Evolutionary conservation across 2,113 vertebrate species (phyloP).

Genomic region (Pollachius pollachius): DNA sequence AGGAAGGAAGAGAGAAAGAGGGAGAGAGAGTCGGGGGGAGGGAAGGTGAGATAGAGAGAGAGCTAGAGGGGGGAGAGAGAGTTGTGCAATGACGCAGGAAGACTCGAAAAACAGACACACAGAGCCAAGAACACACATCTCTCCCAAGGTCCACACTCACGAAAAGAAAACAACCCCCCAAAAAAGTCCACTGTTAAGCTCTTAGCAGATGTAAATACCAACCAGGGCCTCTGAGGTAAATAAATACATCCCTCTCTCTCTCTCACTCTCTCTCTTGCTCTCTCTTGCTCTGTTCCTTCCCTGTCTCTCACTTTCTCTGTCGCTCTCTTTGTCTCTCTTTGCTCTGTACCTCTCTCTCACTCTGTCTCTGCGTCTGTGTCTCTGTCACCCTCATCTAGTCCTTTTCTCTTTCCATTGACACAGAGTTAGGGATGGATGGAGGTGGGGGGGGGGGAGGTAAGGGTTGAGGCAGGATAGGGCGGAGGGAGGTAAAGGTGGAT

Average conservation of each 20-base stretch:
- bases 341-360: background rate
- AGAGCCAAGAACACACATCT: conserved; percentile 16
- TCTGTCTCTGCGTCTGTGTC: conserved; percentile 13
- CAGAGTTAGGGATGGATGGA: background rate
- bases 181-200: background rate
- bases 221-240: conserved; percentile 32
- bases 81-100: conserved; percentile 44
- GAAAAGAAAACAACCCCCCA: conserved; percentile 9
- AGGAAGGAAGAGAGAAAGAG: too few relatives aligned
- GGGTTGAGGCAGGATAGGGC: conserved; percentile 15
- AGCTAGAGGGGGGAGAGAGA: conserved; percentile 3
- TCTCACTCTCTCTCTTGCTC: background rate
- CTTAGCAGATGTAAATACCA: conserved; percentile 1
- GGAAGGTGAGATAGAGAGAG: too few relatives aligned
- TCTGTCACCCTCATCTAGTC: conserved; percentile 15
- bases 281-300: conserved; percentile 6
- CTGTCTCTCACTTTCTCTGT: background rate
- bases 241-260: conserved; percentile 31
- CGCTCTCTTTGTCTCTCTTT: conserved; percentile 5
- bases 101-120: conserved; percentile 33
- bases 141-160: conserved; percentile 5
- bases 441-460: background rate
- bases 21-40: too few relatives aligned
- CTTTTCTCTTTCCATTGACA: background rate
- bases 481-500: conserved; percentile 4